Conservation (phyloP, 2,888 invertebrate species). For the Trichogramma dendrolimi region DNA sequence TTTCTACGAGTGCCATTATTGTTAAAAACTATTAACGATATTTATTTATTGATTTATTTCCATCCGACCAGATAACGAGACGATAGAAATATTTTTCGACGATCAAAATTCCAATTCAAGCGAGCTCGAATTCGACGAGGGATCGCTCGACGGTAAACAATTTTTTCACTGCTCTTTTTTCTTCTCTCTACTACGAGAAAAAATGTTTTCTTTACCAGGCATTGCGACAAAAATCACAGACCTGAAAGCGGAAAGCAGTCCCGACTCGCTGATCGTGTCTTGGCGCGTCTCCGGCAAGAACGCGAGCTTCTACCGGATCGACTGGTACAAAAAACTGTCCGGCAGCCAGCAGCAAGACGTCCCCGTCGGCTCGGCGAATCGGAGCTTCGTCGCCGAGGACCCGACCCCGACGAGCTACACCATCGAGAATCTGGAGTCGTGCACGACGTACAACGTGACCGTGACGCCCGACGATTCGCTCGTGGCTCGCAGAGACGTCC, state of each 20-base stretch:
- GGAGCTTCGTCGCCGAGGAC: not conserved
- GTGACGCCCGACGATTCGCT: slow-evolving; percentile 18
- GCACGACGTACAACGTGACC: slow-evolving; percentile 31
- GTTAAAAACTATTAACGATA: too few species aligned
- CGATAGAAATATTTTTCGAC: too few species aligned
- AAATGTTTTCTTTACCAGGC: too few species aligned
- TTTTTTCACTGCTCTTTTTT: too few species aligned
- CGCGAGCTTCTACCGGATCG: not conserved
- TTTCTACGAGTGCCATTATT: too few species aligned
- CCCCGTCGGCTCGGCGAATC: not conserved
- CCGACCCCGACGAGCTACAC: slow-evolving; percentile 6
- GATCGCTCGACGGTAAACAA: too few species aligned
- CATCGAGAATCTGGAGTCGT: slow-evolving; percentile 32
- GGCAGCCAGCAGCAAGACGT: not conserved
- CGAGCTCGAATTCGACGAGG: too few species aligned
- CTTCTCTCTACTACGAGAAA: too few species aligned
- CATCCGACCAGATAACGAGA: too few species aligned
- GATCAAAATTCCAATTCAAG: too few species aligned
- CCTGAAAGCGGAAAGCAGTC: not conserved
- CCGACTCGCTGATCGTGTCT: slow-evolving; percentile 3
- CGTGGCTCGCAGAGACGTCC: not conserved
- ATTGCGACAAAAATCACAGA: not conserved
- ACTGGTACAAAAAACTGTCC: not conserved
- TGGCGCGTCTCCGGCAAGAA: not conserved
- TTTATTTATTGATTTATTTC: too few species aligned